A percentile compares a stretch with the other conserved stretches of the same genome.
Conservation (phyloP, 2,888 invertebrate species). For the Diadromus collaris region DNA sequence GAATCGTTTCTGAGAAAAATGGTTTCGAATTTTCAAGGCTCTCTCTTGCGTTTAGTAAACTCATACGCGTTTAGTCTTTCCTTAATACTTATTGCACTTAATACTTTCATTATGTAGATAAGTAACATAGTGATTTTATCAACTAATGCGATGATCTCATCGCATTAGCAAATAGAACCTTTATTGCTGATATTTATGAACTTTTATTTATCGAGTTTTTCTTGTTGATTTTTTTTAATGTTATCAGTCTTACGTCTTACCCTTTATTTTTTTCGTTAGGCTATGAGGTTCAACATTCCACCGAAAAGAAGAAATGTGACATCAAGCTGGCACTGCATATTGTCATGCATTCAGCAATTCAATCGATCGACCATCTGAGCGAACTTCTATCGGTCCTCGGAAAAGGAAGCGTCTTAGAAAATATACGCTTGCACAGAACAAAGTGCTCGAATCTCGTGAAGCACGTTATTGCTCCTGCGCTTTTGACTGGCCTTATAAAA, state of each 20-base stretch:
- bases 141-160: no score
- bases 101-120: no score
- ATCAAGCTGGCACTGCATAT: constrained; percentile 55
- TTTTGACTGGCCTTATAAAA: no score
- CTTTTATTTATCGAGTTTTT: constrained; percentile 56
- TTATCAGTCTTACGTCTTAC: constrained; percentile 54
- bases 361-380: constrained; percentile 60
- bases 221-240: constrained; percentile 52
- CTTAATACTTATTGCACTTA: no score
- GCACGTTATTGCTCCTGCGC: no score
- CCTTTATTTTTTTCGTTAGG: neutral
- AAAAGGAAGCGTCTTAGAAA: constrained; percentile 44
- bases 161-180: neutral
- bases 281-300: constrained; percentile 36
- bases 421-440: constrained; percentile 59
- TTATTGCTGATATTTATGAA: constrained; percentile 33
- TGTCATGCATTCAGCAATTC: constrained; percentile 56
- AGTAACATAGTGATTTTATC: no score
- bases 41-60: no score
- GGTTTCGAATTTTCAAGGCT: no score
- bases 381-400: constrained; percentile 55
- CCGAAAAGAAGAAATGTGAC: constrained; percentile 50
- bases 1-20: no score
- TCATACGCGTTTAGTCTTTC: no score
- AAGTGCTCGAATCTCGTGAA: constrained; percentile 61